Percentiles rank a stretch among this genome's conserved stretches.
Evolutionary conservation across 2,113 vertebrate species (phyloP).

Genomic region (Colossoma macropomum): DNA sequence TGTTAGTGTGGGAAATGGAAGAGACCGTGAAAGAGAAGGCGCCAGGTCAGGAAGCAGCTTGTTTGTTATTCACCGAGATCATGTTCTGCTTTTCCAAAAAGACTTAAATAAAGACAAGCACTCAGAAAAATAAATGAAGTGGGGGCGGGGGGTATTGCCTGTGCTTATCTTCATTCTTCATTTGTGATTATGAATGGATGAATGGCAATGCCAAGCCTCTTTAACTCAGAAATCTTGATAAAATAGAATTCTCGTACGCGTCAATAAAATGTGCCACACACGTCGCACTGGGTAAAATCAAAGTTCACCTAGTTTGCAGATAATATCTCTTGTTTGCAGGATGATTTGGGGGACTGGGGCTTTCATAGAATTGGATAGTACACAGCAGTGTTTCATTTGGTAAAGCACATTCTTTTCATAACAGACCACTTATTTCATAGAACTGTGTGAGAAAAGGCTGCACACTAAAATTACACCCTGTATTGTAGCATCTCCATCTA

Average conservation of each 20-base stretch:
- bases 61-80: neutral
- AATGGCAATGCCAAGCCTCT: neutral
- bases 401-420: no score
- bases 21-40: neutral
- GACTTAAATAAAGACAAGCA: neutral
- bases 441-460: no score
- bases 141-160: neutral
- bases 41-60: slow-evolving; percentile 1
- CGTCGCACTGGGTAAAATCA: neutral
- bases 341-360: neutral
- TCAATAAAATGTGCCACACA: neutral
- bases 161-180: neutral
- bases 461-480: no score
- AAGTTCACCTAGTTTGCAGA: no score
- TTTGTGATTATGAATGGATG: neutral
- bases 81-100: slow-evolving; percentile 26
- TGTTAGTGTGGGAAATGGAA: slow-evolving; percentile 37
- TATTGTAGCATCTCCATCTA: no score
- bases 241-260: neutral
- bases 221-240: neutral
- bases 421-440: no score
- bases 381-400: neutral
- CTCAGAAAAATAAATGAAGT: neutral
- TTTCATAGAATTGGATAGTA: neutral
- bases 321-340: neutral